phyloP scores from a whole-genome alignment of 1,140 invertebrate genomes.

The Thereuonema tuberculata region DNA sequence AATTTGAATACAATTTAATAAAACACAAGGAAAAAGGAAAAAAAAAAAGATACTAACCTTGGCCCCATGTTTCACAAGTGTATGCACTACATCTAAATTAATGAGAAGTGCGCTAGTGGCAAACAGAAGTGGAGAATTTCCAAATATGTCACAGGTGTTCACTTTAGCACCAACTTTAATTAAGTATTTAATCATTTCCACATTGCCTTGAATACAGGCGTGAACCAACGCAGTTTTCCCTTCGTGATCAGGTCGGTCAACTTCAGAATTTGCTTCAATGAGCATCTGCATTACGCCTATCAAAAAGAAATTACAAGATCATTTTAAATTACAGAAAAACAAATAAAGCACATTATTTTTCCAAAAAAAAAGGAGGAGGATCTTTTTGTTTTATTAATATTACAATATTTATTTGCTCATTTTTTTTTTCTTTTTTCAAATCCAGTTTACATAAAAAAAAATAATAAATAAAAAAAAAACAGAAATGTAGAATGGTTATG shows the following conservation, averaged over 20 bases:
- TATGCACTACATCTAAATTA: not conserved
- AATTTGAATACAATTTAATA: too few species aligned
- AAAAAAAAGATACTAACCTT: too few species aligned
- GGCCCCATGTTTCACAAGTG: not conserved
- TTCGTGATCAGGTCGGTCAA: constrained; percentile 16
- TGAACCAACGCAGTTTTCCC: constrained; percentile 8
- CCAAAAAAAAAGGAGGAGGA: too few species aligned
- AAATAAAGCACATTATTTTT: too few species aligned
- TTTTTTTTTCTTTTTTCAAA: too few species aligned
- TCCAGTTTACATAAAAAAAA: too few species aligned
- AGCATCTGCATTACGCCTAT: not conserved
- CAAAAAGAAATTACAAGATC: not conserved
- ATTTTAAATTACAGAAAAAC: not conserved
- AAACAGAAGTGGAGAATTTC: constrained; percentile 11
- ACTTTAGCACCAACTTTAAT: constrained; percentile 1
- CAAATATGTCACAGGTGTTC: constrained; percentile 4
- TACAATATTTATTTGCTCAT: too few species aligned
- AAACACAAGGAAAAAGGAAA: too few species aligned
- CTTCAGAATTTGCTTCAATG: constrained; percentile 10
- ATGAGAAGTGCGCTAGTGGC: not conserved
- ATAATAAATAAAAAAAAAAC: too few species aligned
- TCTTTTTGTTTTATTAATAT: too few species aligned
- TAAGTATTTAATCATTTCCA: constrained; percentile 1
- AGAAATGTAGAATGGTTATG: too few species aligned
- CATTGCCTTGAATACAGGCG: constrained; percentile 11